Percentiles rank a stretch among this genome's conserved stretches.
Conservation (phyloP, 2,888 invertebrate species). For the Eucera pruinosa region DNA sequence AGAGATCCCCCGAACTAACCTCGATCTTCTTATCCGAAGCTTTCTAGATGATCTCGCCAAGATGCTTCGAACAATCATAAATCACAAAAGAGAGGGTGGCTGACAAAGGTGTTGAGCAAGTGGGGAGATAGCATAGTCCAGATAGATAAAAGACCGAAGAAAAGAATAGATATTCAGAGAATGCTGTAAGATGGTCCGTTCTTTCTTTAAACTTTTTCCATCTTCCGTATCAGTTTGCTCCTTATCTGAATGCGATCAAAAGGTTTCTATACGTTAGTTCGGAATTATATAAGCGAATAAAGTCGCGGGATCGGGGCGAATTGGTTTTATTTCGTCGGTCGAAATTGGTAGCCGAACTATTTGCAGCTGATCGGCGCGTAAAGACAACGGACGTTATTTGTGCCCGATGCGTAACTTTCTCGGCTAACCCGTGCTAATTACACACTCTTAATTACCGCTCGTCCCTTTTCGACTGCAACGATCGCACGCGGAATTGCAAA, state of each 20-base stretch:
- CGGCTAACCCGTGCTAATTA: background rate
- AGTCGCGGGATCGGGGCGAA: too few species aligned
- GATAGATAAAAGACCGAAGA: slow-evolving; percentile 13
- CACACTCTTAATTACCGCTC: background rate
- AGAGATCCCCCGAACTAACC: slow-evolving; percentile 20
- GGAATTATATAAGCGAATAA: slow-evolving; percentile 28
- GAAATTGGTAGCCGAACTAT: too few species aligned
- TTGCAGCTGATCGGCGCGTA: too few species aligned
- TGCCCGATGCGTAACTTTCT: background rate
- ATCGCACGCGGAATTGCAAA: background rate
- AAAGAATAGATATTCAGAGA: slow-evolving; percentile 45
- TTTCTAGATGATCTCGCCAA: slow-evolving; percentile 65
- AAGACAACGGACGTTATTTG: background rate
- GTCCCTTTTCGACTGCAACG: background rate
- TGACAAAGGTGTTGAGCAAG: slow-evolving; percentile 40
- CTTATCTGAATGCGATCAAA: slow-evolving; percentile 69
- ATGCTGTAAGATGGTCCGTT: slow-evolving; percentile 10
- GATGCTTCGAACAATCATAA: slow-evolving; percentile 71
- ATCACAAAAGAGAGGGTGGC: slow-evolving; percentile 65
- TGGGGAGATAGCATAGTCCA: background rate
- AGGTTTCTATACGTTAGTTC: slow-evolving; percentile 68
- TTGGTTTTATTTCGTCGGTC: too few species aligned
- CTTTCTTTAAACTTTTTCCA: slow-evolving; percentile 6
- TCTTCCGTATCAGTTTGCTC: slow-evolving; percentile 28
- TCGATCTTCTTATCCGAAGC: slow-evolving; percentile 41